Conservation (phyloP, 2,113 vertebrate genomes). For the Brienomyrus longianalis region DNA sequence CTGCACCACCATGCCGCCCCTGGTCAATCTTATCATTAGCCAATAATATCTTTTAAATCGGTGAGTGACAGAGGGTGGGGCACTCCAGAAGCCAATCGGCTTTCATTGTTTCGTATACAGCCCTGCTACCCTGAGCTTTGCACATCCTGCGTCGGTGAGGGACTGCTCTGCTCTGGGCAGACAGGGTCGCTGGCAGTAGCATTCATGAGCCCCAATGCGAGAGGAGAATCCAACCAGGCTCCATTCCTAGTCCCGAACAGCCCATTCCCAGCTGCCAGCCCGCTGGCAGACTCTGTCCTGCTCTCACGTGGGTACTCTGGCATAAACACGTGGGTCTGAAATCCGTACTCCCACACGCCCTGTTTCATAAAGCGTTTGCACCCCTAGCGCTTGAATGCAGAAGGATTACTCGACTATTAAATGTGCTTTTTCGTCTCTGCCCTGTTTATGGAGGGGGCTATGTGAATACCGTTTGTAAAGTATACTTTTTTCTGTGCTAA, state of each 20-base stretch:
- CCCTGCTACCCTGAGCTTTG: not conserved
- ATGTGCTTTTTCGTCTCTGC: not conserved
- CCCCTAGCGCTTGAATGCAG: not conserved
- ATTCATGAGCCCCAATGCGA: not conserved
- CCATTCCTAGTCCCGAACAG: not conserved
- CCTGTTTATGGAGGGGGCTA: not conserved
- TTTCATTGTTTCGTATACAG: not conserved
- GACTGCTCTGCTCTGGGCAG: not conserved
- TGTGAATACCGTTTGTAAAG: not conserved
- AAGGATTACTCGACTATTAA: not conserved
- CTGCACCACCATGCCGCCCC: too few relatives aligned
- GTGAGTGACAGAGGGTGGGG: not conserved
- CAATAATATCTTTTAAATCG: not conserved
- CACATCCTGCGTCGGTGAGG: not conserved
- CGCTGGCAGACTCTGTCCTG: not conserved
- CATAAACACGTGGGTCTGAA: not conserved
- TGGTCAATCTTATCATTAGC: not conserved
- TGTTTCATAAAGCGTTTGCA: not conserved
- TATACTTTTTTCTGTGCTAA: not conserved
- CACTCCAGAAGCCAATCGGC: not conserved
- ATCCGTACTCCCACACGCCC: not conserved
- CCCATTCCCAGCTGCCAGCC: not conserved
- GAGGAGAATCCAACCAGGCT: not conserved
- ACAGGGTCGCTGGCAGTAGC: not conserved
- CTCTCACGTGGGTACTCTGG: not conserved